phyloP scores from a whole-genome alignment of 2,113 vertebrate species.

The Cyphomyrus discorhynchus region DNA sequence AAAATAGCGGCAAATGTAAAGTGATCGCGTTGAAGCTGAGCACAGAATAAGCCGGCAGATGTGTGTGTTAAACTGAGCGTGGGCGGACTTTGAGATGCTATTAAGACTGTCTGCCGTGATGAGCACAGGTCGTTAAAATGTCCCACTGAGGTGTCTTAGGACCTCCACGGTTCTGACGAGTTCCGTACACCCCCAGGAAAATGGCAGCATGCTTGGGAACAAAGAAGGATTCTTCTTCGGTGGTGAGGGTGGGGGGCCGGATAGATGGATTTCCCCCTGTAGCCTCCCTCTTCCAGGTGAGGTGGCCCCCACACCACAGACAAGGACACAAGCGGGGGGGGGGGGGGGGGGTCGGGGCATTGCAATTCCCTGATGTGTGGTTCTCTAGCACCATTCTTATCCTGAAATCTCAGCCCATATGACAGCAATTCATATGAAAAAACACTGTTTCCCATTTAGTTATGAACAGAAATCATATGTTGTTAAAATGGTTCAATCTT shows the following conservation, averaged over 20 bases:
- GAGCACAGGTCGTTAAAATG: not conserved
- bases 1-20: not conserved
- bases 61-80: not conserved
- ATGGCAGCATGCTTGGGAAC: not conserved
- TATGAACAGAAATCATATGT: not conserved
- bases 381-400: not conserved
- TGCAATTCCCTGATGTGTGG: not conserved
- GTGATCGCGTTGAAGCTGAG: not conserved
- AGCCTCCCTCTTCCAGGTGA: not conserved
- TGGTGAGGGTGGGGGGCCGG: not conserved
- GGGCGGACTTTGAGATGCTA: not conserved
- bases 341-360: not conserved
- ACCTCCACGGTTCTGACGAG: not conserved
- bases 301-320: not conserved
- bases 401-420: not conserved
- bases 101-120: not conserved
- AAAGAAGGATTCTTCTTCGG: not conserved
- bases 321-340: not conserved
- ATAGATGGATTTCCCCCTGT: not conserved
- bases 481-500: not conserved
- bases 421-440: not conserved
- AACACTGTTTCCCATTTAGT: not conserved
- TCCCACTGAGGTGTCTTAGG: not conserved
- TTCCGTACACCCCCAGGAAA: not conserved
- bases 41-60: not conserved